phyloP scores from a whole-genome alignment of 2,797 vertebrate species.

The Trachurus trachurus region DNA sequence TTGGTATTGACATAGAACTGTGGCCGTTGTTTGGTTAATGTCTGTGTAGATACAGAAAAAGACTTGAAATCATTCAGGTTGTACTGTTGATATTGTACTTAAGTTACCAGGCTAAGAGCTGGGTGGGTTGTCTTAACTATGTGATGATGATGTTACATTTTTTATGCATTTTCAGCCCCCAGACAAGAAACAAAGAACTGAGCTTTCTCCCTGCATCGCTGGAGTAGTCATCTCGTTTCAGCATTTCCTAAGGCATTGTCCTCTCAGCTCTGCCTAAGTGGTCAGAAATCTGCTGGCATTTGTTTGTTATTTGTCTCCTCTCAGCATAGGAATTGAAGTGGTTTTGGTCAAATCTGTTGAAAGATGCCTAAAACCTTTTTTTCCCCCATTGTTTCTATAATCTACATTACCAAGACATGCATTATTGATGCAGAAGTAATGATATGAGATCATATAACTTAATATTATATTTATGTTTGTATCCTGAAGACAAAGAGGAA shows the following conservation, averaged over 20 bases:
- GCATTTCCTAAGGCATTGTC: constrained; percentile 17
- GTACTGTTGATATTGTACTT: constrained; percentile 14
- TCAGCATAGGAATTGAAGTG: constrained; percentile 4
- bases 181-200: constrained; percentile 37
- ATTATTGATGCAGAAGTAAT: neutral
- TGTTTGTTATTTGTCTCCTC: constrained; percentile 28
- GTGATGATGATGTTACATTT: constrained; percentile 40
- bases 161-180: constrained; percentile 20
- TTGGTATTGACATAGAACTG: neutral
- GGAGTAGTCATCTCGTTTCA: constrained; percentile 23
- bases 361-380: neutral
- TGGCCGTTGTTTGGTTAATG: neutral
- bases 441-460: neutral
- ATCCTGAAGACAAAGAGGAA: neutral
- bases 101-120: constrained; percentile 14
- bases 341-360: constrained; percentile 1
- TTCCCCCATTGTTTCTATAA: neutral
- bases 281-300: constrained; percentile 20
- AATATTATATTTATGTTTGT: neutral
- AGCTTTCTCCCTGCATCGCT: constrained; percentile 8
- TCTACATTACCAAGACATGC: neutral
- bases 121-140: constrained; percentile 16
- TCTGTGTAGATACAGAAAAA: neutral
- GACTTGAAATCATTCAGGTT: neutral
- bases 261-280: constrained; percentile 17